Base-by-base conservation (phyloP, 2,797 vertebrate species). In the Gouania willdenowi region DNA sequence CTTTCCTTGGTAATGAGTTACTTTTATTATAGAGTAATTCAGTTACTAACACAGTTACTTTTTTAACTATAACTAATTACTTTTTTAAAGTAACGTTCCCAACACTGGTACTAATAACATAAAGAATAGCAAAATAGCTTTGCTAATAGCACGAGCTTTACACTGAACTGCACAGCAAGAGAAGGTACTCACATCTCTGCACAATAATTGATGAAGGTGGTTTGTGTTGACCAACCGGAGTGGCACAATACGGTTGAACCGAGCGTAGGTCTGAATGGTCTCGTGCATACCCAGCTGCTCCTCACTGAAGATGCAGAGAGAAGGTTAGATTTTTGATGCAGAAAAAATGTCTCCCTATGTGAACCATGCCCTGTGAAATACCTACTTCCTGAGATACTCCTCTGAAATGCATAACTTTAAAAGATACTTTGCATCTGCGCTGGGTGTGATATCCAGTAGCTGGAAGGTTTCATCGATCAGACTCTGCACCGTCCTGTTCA, bases 391-490 rank as follows among this genome's bases (percentile, higher is more conserved):
- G 27, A 90, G 84, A 32, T 61, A 83, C 55, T 87, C 84, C 6
- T 89, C 82, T 1, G 80, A 72, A 56, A 87, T 40, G 1, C 86
- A 88, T 16, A 88, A 50, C 38, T 88, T 88, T 2, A 90, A 57
- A 22, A 86, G 35, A 16, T 70, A 75, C 11, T 51, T 19, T 1
- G 16, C 55, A 1, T 7, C 33, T 1, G 25, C 6, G 7, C 6
- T 3, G 5, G 21, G 24, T 2, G 31, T 2, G n/a, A 44, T 12
- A 9, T 80, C 75, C 15, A 86, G 47, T 36, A 83, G 43, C 20
- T 37, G 38, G 25, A 79, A 43, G 28, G 82, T 32, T n/a, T 69
- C 32, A 26, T 75, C 55, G 2, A 88, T 81, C 48, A 89, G 58
- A 45, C 50, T 72, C 44, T 40, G 46, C 29, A 85, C 87, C 2